Evolutionary conservation across 1,140 invertebrate genomes (phyloP), one percentile per base, ranked within the genome.

Genomic region (Ceratina australensis): DNA sequence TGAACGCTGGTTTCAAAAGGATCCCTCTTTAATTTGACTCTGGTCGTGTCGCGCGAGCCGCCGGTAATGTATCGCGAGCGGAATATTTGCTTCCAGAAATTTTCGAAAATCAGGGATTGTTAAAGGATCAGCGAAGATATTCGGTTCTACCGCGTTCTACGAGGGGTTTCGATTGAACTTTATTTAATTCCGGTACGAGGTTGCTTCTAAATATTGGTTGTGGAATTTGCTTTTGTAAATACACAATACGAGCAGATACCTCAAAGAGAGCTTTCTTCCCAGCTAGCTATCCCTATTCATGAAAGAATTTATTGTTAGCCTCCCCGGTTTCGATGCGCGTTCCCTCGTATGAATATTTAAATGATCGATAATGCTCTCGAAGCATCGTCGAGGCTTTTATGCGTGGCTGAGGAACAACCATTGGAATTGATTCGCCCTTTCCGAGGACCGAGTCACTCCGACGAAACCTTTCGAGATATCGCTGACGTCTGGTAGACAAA

Each of bases 1-100:
- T 49, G 81, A 85, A 84, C 84, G 33, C 82, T 72, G 57, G 72
- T 72, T 72, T 81, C 76, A 67, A 81, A 77, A 80, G 61, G 54
- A 61, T 50, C 49, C 71, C 73, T 69, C 57, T 75, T 77, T 75
- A 82, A 82, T 82, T 82, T 72, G 72, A 79, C 65, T 67, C 56
- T 69, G 65, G 57, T 22, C 73, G 63, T 59, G 67, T 42, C 64
- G 24, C 50, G 22, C 22, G 22, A 16, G 33, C 50, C 20, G 67
- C 42, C 66, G 67, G 60, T 72, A 77, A 72, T 72, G 66, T 72
- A 56, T 74, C 63, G 50, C 50, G 28, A 3, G n/a, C 13, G 15
- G 26, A 20, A 42, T 42, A 42, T 42, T 42, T 42, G 33, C 33
- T 42, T 42, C 33, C 33, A 2, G n/a, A 64, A 73, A 22, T 73